Evolutionary conservation across 2,113 vertebrate species (phyloP), one percentile per base, ranked within the genome.

Genomic region (Laticauda colubrina): DNA sequence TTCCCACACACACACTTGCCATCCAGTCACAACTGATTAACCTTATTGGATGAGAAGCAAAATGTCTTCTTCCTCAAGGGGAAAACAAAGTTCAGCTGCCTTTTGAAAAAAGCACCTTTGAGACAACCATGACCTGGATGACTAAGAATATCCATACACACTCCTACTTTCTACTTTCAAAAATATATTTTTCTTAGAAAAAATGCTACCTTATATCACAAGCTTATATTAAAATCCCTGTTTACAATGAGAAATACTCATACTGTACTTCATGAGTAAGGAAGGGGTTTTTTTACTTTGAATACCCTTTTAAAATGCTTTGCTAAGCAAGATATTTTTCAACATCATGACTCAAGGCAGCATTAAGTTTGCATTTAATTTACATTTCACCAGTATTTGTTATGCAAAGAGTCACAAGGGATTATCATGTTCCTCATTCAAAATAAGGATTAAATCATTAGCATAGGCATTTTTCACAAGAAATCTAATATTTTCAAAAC

Each of bases 321-420:
- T 53, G 51, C n/a, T 54, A 81, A 81, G 51, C 24, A 48, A 39
- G 5, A 43, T 81, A 18, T 34, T 86, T 23, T 23, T 23, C 45
- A 51, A 59, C 12, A 21, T 14, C 39, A 91, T 51, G 15, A 24
- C 43, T 51, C 18, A 85, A 14, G 29, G 43, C 18, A 10, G 51
- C 34, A 75, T 12, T 3, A 64, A 18, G 61, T 75, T 92, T 75
- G 61, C 48, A 75, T 69, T 75, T 69, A 8, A 45, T 92, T 89
- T 92, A 61, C 91, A 87, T 88, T 34, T 54, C 4, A 39, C 69
- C 59, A 88, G 69, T 61, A 88, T 88, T 54, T 88, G 87, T 55
- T 89, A 88, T 75, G 87, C 91, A 92, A 92, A 89, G 59, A 88
- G 39, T 53, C 15, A 26, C 87, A 21, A 43, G 8, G 61, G 87